Conservation (phyloP, 2,888 invertebrate genomes). For the Eupithecia centaureata region DNA sequence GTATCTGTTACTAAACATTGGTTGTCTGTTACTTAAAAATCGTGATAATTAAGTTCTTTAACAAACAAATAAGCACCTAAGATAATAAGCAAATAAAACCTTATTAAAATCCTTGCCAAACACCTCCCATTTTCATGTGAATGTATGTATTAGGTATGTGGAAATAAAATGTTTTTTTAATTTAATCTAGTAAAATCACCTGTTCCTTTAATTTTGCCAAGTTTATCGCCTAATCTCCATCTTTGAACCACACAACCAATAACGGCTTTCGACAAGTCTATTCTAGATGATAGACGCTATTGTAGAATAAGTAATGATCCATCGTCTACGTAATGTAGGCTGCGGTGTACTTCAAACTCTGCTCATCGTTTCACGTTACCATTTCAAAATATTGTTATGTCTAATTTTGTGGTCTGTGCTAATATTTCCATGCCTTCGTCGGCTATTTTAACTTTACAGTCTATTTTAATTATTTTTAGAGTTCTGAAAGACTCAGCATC, state of each 20-base stretch:
- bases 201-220: neutral
- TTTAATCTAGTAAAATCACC: neutral
- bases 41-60: neutral
- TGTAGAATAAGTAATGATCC: constrained; percentile 65
- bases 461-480: neutral
- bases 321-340: constrained; percentile 49
- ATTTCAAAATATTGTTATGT: constrained; percentile 41
- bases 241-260: constrained; percentile 49
- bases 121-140: neutral
- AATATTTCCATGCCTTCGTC: neutral
- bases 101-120: neutral
- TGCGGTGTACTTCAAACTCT: constrained; percentile 47
- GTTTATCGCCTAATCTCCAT: constrained; percentile 34
- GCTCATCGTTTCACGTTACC: constrained; percentile 48
- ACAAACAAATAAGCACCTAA: too few species aligned
- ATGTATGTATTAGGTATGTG: neutral
- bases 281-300: constrained; percentile 68
- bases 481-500: neutral
- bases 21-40: neutral
- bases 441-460: neutral
- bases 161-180: neutral
- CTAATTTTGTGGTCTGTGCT: constrained; percentile 34
- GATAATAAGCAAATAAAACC: neutral
- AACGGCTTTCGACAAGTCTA: constrained; percentile 66
- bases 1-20: neutral